Evolutionary conservation across 2,888 invertebrate species (phyloP), one percentile per base, ranked within the genome.

Genomic region (Vannuccia rotundouncinata): DNA sequence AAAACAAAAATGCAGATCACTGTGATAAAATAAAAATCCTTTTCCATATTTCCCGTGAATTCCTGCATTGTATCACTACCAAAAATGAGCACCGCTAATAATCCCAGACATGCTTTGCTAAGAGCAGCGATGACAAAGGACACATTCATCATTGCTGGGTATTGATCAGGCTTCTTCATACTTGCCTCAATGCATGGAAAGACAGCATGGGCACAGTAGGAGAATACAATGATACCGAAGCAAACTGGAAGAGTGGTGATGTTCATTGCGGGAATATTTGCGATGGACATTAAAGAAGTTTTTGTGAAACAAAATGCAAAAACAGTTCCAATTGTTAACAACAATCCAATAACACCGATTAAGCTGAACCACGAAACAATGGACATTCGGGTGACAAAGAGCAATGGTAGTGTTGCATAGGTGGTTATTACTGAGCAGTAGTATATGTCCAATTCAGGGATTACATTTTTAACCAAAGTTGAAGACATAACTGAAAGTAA

Each of bases 351-450:
- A 28, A 80, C 81, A 1, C 81, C 81, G 25, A 80, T 28, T 22
- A 80, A 28, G 45, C 81, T 80, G 73, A 80, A 80, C 81, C 81
- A 80, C 5, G 81, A 81, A n/a, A 80, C 73, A 29, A 80, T 31
- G 22, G 80, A 81, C 80, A 80, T 81, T 81, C 73, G 13, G n/a
- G 80, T 81, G 22, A 81, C n/a, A 60, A 81, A 73, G 0, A 66
- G 29, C 0, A 80, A 31, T 31, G 81, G 81, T 2, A 79, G 29
- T 29, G 60, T 60, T 1, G 79, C 29, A 28, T 79, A 79, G 17
- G 79, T 79, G 1, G 27, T n/a, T 2, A 79, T 59, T 1, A 79
- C 29, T 5, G 59, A 74, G 25, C 79, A 79, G 60, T 79, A 79
- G 29, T 79, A 79, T 1, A 79, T 79, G 29, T 79, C 59, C 2